Evolutionary conservation across 2,888 invertebrate species (phyloP).

Genomic region (Campoplex nolae): DNA sequence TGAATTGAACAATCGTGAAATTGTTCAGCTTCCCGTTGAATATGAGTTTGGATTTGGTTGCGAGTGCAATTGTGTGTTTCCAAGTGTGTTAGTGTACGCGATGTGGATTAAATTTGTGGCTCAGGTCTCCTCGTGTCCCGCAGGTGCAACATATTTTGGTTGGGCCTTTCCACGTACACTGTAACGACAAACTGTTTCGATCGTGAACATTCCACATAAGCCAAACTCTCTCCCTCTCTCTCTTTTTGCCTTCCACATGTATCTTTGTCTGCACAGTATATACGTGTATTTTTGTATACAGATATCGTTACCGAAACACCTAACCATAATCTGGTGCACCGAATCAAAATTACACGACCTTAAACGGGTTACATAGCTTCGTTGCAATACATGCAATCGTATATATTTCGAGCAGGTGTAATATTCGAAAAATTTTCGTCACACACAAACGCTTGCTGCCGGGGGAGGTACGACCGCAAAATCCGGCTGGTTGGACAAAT

Average conservation of each 20-base stretch:
- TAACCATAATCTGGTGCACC: conserved; percentile 44
- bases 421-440: conserved; percentile 52
- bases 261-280: conserved; percentile 6
- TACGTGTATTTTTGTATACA: neutral
- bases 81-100: conserved; percentile 5
- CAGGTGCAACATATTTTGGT: conserved; percentile 77
- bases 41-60: conserved; percentile 26
- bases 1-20: conserved; percentile 57
- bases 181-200: conserved; percentile 66
- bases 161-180: conserved; percentile 56
- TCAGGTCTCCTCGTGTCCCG: conserved; percentile 74
- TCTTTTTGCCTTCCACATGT: neutral
- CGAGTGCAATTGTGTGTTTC: conserved; percentile 3
- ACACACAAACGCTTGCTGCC: conserved; percentile 11
- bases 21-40: conserved; percentile 33
- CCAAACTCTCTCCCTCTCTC: conserved; percentile 26
- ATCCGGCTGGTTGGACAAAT: conserved; percentile 49
- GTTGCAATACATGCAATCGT: conserved; percentile 46
- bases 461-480: conserved; percentile 25
- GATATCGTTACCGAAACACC: conserved; percentile 2
- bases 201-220: conserved; percentile 54
- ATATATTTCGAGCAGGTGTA: conserved; percentile 6
- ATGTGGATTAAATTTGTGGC: conserved; percentile 76
- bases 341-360: conserved; percentile 63
- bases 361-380: conserved; percentile 51